Base-by-base conservation (phyloP, 2,888 invertebrate species). In the Meghimatium bilineatum region DNA sequence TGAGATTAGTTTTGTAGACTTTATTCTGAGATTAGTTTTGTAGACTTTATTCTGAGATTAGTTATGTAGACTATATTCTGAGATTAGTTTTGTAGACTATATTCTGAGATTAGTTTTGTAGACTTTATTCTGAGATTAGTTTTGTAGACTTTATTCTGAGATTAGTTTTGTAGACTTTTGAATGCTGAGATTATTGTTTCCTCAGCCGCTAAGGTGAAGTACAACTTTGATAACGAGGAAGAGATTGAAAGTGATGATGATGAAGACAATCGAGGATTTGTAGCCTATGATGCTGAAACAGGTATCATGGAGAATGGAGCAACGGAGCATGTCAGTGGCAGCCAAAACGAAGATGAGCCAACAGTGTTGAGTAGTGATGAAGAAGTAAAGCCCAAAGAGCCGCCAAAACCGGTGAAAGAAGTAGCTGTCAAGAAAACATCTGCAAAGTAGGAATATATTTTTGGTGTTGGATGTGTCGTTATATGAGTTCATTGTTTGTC, bases 171-270 rank as follows among this genome's bases (percentile, higher is more conserved):
- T 44, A 44, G 12, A 44, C 5, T 44, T n/a, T 36, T 72, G 6
- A 26, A 29, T n/a, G 5, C 12, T 44, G 44, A 12, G 1, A 67
- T 29, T n/a, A 2, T 66, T 69, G 26, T 49, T 52, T 34, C 52
- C 75, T 23, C 84, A 89, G 86, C 89, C 56, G 82, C 87, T 10
- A 87, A 89, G 71, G 87, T 88, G 52, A 89, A 88, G 76, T 90
- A 89, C 79, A 87, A 84, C 23, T 89, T 88, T 82, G 88, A 86
- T 26, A 89, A 88, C 81, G 88, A 91, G 26, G 88, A 90, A 0
- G 90, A 90, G 38, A 81, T 87, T n/a, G 86, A 85, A 23, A 84
- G 80, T 56, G 85, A 84, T 1, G 81, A 86, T 29, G 80, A 71
- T 20, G 85, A 84, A 32, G 85, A 85, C 12, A 38, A 34, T 29